Evolutionary conservation across 1,140 invertebrate species (phyloP), one percentile per base, ranked within the genome.

Genomic region (Orussus abietinus): DNA sequence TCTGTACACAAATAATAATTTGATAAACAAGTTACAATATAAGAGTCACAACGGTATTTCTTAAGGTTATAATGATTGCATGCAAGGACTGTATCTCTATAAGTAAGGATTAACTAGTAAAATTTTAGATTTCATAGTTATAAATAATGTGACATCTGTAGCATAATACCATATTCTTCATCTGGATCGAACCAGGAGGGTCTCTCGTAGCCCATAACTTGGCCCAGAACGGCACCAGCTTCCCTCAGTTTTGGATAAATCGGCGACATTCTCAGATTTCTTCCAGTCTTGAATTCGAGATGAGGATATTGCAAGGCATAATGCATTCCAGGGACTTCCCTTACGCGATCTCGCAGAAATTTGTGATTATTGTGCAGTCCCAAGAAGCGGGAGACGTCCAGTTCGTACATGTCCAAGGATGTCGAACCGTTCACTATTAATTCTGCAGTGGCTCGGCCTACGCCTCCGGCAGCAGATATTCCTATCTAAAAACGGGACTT

Each of bases 191-290:
- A 99, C 82, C 90, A 98, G 22, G 90, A 83, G 1, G 96, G 91
- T 51, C 96, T 76, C 69, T 99, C 96, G 67, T 98, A 99, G 1
- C 95, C 96, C 92, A 98, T 98, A 17, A 92, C 92, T 71, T 98
- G 94, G 5, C 92, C 92, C 75, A 98, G 99, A 7, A 96, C 85
- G n/a, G 92, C 96, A 1, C 96, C 96, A 21, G 86, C 88, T 62
- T 90, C 86, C 61, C 87, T 80, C 1, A 98, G 70, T 45, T 90
- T 86, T 2, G 94, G 90, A 77, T 96, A 97, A 45, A 99, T 90
- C 0, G 96, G 94, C 1, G 96, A 98, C 80, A 95, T 93, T 46
- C 96, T 75, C 10, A 98, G 72, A 72, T 96, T 95, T 36, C 95
- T 75, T 0, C 92, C 92, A 5, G 85, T 92, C 66, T 86, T 79